phyloP scores from a whole-genome alignment of 2,888 invertebrate species.

The Agonopterix arenella region DNA sequence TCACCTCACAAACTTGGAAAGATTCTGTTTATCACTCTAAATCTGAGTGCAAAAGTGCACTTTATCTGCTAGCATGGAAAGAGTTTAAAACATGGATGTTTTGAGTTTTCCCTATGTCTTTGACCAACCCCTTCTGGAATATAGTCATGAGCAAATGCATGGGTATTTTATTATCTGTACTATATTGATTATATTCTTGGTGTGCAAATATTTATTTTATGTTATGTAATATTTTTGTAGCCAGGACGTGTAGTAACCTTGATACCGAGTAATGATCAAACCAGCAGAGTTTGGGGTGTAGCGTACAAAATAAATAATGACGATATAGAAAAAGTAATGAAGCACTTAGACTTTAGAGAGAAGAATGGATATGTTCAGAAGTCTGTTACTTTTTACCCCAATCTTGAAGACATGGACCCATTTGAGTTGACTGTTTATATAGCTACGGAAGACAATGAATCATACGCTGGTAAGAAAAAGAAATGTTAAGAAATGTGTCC shows the following conservation, averaged over 20 bases:
- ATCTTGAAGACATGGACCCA: slow-evolving; percentile 59
- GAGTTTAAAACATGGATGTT: too few species aligned
- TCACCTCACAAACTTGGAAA: too few species aligned
- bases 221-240: slow-evolving; percentile 47
- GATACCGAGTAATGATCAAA: slow-evolving; percentile 75
- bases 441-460: slow-evolving; percentile 87
- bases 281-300: slow-evolving; percentile 90
- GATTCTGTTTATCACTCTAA: too few species aligned
- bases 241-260: slow-evolving; percentile 95
- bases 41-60: too few species aligned
- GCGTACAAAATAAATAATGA: slow-evolving; percentile 89
- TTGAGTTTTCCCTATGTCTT: too few species aligned
- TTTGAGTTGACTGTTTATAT: slow-evolving; percentile 88
- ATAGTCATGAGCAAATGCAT: too few species aligned
- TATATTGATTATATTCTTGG: too few species aligned
- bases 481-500: neutral
- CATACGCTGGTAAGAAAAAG: slow-evolving; percentile 76
- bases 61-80: too few species aligned
- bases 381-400: slow-evolving; percentile 84
- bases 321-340: slow-evolving; percentile 82
- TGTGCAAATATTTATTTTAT: too few species aligned
- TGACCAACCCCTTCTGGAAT: too few species aligned
- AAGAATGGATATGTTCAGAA: slow-evolving; percentile 92
- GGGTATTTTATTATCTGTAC: too few species aligned
- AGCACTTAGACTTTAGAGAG: slow-evolving; percentile 93